These are phyloP conservation scores for Ornithorhynchus anatinus DNA, from an alignment of 2,113 vertebrate genomes.

Conservation along the genomic window DNA sequence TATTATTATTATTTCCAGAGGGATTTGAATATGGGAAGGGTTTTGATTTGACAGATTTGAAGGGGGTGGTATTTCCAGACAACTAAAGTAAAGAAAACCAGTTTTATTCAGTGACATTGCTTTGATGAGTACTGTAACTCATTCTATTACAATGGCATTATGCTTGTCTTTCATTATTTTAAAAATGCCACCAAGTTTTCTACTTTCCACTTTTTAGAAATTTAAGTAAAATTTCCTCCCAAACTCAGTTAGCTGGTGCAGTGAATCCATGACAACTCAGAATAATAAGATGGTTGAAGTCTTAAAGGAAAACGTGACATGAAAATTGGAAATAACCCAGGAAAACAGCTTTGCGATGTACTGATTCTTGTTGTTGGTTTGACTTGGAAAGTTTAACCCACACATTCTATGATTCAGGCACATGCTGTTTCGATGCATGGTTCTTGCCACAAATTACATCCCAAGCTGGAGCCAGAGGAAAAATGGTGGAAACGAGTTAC, in stretches of 20 bases:
- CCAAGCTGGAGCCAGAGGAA: not conserved
- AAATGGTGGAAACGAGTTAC: not conserved
- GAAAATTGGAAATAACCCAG: not conserved
- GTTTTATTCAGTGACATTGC: not conserved
- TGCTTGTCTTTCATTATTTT: slow-evolving; percentile 1
- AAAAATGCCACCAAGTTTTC: not conserved
- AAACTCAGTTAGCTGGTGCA: not conserved
- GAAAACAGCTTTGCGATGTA: not conserved
- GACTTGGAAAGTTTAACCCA: not conserved
- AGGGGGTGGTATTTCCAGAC: no score
- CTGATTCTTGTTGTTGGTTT: not conserved
- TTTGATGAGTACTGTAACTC: not conserved
- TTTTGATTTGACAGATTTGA: no score
- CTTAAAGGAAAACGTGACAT: not conserved
- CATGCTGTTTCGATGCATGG: not conserved
- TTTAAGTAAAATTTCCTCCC: not conserved
- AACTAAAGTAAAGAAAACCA: not conserved
- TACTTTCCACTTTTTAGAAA: not conserved
- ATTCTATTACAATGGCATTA: not conserved
- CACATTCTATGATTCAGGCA: not conserved
- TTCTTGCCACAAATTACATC: not conserved
- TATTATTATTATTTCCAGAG: no score
- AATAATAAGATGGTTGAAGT: not conserved
- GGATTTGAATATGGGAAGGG: no score
- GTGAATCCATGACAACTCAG: not conserved